A percentile compares a stretch with the other conserved stretches of the same genome.
Conservation (phyloP, 2,888 invertebrate species). For the Agonopterix subpropinquella region DNA sequence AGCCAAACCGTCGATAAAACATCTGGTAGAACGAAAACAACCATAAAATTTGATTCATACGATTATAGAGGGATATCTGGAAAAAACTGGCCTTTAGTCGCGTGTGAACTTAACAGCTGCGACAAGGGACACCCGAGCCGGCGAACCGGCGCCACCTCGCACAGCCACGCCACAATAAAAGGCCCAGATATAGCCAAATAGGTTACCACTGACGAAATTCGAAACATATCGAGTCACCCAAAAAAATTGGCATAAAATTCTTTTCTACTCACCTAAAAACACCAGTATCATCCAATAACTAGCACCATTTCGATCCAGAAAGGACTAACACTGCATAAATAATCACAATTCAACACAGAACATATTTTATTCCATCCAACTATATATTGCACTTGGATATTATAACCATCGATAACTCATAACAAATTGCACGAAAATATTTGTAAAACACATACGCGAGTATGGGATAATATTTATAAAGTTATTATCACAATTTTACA, state of each 20-base stretch:
- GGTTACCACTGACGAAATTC: constrained; percentile 52
- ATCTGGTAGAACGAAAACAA: constrained; percentile 31
- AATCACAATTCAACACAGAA: constrained; percentile 72
- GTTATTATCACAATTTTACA: constrained; percentile 60
- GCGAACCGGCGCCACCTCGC: constrained; percentile 32
- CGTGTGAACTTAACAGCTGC: constrained; percentile 24
- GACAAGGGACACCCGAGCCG: constrained; percentile 20
- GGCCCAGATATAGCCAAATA: constrained; percentile 53
- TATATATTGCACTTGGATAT: constrained; percentile 64
- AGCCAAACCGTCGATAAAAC: constrained; percentile 23
- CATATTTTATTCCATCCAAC: constrained; percentile 63
- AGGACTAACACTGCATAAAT: constrained; percentile 67
- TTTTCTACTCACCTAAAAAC: constrained; percentile 51
- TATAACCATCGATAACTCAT: constrained; percentile 60
- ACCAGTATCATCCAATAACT: constrained; percentile 70
- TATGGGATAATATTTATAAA: constrained; percentile 45
- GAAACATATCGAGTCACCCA: constrained; percentile 24
- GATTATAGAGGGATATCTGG: constrained; percentile 11
- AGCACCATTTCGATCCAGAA: constrained; percentile 63
- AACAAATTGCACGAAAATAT: constrained; percentile 62
- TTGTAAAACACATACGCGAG: constrained; percentile 50
- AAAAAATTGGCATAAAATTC: constrained; percentile 12
- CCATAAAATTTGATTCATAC: constrained; percentile 3
- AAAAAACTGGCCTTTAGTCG: constrained; percentile 2
- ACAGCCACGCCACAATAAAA: constrained; percentile 41